Base-by-base conservation (phyloP, 2,113 vertebrate species). In the Myocastor coypus region DNA sequence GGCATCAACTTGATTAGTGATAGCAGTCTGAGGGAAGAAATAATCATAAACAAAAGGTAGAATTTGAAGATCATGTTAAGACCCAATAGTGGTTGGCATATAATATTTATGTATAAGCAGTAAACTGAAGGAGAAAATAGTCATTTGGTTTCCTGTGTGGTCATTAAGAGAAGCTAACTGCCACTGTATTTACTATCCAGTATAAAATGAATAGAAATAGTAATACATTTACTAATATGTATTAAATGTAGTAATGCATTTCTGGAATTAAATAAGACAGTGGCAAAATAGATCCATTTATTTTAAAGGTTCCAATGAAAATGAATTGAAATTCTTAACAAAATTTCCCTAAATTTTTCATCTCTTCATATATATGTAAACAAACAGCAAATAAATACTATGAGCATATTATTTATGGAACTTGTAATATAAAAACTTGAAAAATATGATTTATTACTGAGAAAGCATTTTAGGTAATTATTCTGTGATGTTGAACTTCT, bases 321-420 rank as follows among this genome's bases (percentile, higher is more conserved):
- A n/a, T 73, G 55, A 52, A 80, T 92, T 85, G 85, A 97, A 95
- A 63, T 88, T 96, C 13, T 82, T 42, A 93, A 85, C 37, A 85
- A 95, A 93, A 66, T 16, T n/a, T 6, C 2, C 1, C 6, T 34
- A 69, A 28, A 42, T 87, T 85, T 69, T 94, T 96, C 94, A 82
- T 84, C 28, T 75, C n/a, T 92, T 89, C 37, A 57, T 75, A 82
- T 95, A 75, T 78, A 57, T 68, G 14, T 40, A 80, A 88, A 69
- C 17, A 77, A n/a, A n/a, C n/a, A n/a, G 90, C 42, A 82, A 59
- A 87, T 37, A 77, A 50, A 80, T 94, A 14, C 12, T 80, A 71
- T 59, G 26, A 37, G 6, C 26, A 92, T 93, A 95, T 89, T 94
- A 69, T 24, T 57, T 90, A 37, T 87, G 55, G n/a, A 94, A 95